Conservation (phyloP, 1,140 invertebrate species). For the Lordiphosa stackelbergi region DNA sequence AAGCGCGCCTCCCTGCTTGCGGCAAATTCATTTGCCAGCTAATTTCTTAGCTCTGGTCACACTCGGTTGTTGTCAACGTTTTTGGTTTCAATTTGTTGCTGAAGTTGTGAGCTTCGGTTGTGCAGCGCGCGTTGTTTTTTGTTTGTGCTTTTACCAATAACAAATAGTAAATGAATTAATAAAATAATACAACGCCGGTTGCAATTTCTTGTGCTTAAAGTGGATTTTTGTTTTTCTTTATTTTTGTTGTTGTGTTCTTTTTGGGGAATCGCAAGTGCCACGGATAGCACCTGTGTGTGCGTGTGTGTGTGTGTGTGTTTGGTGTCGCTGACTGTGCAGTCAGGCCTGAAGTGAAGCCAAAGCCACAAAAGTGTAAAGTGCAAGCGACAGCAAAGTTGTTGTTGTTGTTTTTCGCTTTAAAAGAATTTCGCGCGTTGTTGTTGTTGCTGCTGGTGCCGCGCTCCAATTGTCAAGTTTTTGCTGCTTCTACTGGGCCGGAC, state of each 20-base stretch:
- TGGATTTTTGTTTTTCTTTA: slow-evolving; percentile 5
- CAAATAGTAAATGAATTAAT: neutral
- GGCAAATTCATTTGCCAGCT: neutral
- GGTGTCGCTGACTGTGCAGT: slow-evolving; percentile 15
- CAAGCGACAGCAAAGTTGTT: slow-evolving; percentile 35
- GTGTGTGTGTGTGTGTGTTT: neutral
- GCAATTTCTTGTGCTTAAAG: neutral
- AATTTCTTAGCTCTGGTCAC: neutral
- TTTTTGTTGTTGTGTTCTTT: slow-evolving; percentile 25
- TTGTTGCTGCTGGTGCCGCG: slow-evolving; percentile 30
- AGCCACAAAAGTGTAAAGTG: slow-evolving; percentile 74
- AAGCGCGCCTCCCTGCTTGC: no score
- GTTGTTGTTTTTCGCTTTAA: neutral
- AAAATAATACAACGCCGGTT: neutral
- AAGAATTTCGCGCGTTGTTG: slow-evolving; percentile 44
- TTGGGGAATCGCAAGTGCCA: slow-evolving; percentile 16
- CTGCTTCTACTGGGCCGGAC: slow-evolving; percentile 13
- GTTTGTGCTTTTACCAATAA: neutral
- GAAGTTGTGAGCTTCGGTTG: slow-evolving; percentile 21
- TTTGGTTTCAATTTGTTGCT: slow-evolving; percentile 38
- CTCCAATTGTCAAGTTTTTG: slow-evolving; percentile 44
- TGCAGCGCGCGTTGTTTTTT: neutral
- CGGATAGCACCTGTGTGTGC: slow-evolving; percentile 45
- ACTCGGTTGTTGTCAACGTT: neutral
- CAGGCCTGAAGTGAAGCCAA: slow-evolving; percentile 37